These are phyloP conservation scores for Mactromeris polynyma DNA, from an alignment of 2,888 invertebrate species.

Conservation along the genomic window DNA sequence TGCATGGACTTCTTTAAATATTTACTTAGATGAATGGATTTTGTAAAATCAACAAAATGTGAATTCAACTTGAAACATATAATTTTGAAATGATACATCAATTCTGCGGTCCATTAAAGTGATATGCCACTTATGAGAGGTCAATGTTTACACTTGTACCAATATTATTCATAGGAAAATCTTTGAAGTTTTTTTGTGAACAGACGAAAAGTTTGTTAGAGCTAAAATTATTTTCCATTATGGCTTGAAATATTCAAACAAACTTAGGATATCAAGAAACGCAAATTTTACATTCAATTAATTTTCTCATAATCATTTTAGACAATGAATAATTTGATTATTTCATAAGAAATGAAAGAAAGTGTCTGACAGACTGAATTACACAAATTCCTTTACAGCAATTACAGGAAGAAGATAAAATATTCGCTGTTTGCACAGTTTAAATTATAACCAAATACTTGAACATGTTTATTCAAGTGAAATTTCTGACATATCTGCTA, in stretches of 20 bases:
- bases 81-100: conserved; percentile 45
- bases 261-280: background rate
- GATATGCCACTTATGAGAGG: conserved; percentile 27
- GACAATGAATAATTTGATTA: conserved; percentile 19
- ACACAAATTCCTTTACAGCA: background rate
- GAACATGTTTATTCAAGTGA: background rate
- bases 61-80: conserved; percentile 39
- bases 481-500: conserved; percentile 5
- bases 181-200: conserved; percentile 18
- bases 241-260: conserved; percentile 3
- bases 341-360: conserved; percentile 15
- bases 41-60: conserved; percentile 39
- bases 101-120: conserved; percentile 30
- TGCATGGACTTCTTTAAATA: conserved; percentile 34
- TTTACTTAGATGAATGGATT: conserved; percentile 45
- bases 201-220: background rate
- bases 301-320: conserved; percentile 10
- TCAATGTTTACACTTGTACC: conserved; percentile 40
- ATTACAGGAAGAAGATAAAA: background rate
- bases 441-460: background rate
- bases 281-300: conserved; percentile 3
- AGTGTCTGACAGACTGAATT: conserved; percentile 9
- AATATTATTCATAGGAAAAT: background rate
- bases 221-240: background rate
- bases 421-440: conserved; percentile 2